Evolutionary conservation across 2,113 vertebrate genomes (phyloP).

Genomic region (Spea multiplicata): DNA sequence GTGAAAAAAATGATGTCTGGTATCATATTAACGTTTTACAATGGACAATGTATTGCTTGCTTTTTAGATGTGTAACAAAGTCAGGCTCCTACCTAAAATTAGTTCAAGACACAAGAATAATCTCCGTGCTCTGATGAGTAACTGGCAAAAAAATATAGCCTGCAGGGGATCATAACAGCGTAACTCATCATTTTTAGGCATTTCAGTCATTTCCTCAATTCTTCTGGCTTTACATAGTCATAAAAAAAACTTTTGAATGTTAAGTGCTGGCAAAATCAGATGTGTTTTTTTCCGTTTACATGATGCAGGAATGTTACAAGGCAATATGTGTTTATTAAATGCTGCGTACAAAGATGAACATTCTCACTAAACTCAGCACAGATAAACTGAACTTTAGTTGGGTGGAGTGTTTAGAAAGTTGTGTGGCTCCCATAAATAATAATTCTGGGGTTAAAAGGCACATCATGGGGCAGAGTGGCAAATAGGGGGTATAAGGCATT

Average conservation of each 20-base stretch:
- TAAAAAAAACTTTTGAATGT: background rate
- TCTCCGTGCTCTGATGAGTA: constrained; percentile 10
- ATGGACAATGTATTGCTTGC: constrained; percentile 28
- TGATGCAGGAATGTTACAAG: too few species aligned
- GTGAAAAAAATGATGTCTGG: background rate
- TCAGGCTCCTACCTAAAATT: constrained; percentile 13
- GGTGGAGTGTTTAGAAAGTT: too few species aligned
- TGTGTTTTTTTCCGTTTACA: background rate
- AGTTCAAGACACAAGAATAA: constrained; percentile 28
- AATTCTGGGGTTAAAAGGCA: too few species aligned
- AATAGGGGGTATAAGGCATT: too few species aligned
- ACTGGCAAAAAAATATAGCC: background rate
- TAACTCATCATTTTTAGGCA: constrained; percentile 26
- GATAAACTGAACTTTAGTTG: too few species aligned
- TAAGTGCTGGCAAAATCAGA: background rate
- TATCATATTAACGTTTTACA: background rate
- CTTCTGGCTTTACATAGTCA: background rate
- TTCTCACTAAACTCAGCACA: too few species aligned
- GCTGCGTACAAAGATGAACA: too few species aligned
- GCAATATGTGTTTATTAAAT: too few species aligned
- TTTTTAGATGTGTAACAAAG: constrained; percentile 33
- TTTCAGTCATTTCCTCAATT: constrained; percentile 29
- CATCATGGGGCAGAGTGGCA: too few species aligned
- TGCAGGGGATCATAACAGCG: background rate
- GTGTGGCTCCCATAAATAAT: too few species aligned